Evolutionary conservation across 2,113 vertebrate genomes (phyloP), one percentile per base, ranked within the genome.

Genomic region (Sitta europaea): DNA sequence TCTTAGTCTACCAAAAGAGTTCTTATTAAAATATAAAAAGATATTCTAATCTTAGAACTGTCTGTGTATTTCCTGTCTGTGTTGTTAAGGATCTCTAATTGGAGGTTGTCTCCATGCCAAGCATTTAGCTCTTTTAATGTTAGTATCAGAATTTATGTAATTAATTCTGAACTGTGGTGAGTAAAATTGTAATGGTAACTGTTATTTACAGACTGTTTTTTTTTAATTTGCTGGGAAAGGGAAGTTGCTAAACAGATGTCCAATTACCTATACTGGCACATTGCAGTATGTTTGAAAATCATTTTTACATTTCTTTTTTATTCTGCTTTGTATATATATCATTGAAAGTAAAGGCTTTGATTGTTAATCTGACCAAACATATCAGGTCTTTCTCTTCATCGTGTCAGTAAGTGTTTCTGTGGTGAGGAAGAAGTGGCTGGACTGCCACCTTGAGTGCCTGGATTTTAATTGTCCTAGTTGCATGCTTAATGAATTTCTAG

Each of bases 11-110:
- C 50, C 31, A 50, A 57, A 90, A 86, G 58, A 87, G 38, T 25
- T 74, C 38, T 58, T 91, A 86, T 89, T 81, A 91, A 95, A 87
- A 58, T 91, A 62, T 16, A 72, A 73, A 86, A 62, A 83, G 14
- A 55, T 92, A 80, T 14, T 75, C 79, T 94, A 86, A 92, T 92
- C 89, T 96, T 38, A 81, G 92, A 88, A 62, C 65, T 91, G 65
- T 84, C 65, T 73, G 23, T 73, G 35, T 54, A 59, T 67, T 90
- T 96, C 82, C 85, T 93, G 62, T 67, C 43, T 87, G 50, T 77
- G 68, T 55, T 84, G 38, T 92, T 91, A 78, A 66, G 50, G 73
- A 51, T 65, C 48, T 78, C 58, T 94, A 89, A 85, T 78, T 94
- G 35, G 54, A 82, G 35, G 27, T 47, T 95, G 73, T 92, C 53